A percentile compares a stretch with the other conserved stretches of the same genome.
Evolutionary conservation across 2,797 vertebrate genomes (phyloP).

Genomic region (Diglossa cyanea): DNA sequence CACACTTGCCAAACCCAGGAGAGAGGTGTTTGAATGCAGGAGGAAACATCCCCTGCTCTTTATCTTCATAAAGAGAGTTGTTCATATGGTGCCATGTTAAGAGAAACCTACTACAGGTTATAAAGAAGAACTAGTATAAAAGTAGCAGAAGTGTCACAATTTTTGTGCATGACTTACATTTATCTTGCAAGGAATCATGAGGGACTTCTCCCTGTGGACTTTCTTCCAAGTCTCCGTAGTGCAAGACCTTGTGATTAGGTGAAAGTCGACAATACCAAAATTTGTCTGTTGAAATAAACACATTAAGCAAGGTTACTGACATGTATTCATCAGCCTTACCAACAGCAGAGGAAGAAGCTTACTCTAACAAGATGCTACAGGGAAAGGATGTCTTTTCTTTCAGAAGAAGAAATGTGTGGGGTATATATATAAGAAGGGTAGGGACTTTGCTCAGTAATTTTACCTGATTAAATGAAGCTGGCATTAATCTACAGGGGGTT

Average conservation of each 20-base stretch:
- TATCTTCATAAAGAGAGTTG: background rate
- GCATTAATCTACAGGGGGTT: background rate
- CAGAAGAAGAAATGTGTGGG: background rate
- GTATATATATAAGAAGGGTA: background rate
- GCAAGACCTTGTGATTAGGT: constrained; percentile 98
- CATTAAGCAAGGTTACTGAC: background rate
- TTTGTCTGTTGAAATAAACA: constrained; percentile 83
- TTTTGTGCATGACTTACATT: constrained; percentile 81
- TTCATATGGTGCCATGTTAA: background rate
- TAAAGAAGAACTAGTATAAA: background rate
- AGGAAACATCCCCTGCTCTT: background rate
- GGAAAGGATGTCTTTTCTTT: background rate
- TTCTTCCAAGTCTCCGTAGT: constrained; percentile 97
- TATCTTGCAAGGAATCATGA: constrained; percentile 96
- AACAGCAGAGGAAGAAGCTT: background rate
- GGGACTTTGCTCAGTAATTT: background rate
- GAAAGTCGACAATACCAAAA: constrained; percentile 99
- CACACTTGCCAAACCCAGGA: background rate
- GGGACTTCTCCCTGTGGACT: constrained; percentile 96
- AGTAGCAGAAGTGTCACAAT: background rate
- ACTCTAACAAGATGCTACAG: background rate
- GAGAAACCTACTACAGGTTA: background rate
- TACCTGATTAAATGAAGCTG: background rate
- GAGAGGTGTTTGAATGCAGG: background rate
- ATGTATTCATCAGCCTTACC: background rate